phyloP scores from a whole-genome alignment of 1,140 invertebrate genomes.

The Hylyphantes graminicola region DNA sequence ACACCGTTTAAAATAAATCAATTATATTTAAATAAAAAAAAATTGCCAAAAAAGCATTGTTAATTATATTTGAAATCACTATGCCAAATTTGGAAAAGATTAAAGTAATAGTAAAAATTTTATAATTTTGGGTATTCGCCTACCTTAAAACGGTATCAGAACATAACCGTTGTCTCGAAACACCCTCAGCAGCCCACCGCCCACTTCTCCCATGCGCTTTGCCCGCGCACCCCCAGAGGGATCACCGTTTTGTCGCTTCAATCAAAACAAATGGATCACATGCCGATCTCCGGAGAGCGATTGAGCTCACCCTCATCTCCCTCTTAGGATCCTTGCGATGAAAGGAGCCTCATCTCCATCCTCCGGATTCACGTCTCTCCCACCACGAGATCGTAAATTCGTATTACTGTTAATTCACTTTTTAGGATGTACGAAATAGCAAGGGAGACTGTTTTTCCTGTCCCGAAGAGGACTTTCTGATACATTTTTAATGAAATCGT shows the following conservation, averaged over 20 bases:
- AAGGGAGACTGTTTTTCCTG: not conserved
- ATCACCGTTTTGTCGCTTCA: slow-evolving; percentile 57
- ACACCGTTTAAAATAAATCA: too few relatives aligned
- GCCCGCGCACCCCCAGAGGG: slow-evolving; percentile 26
- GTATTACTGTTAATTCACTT: slow-evolving; percentile 19
- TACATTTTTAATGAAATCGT: too few relatives aligned
- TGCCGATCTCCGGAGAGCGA: slow-evolving; percentile 9
- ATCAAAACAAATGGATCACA: slow-evolving; percentile 58
- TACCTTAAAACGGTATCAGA: too few relatives aligned
- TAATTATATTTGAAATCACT: too few relatives aligned
- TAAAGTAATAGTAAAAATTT: too few relatives aligned
- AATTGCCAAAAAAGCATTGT: too few relatives aligned
- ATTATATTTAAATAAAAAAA: too few relatives aligned
- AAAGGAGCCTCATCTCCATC: not conserved
- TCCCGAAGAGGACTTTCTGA: too few relatives aligned
- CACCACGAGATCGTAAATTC: slow-evolving; percentile 26
- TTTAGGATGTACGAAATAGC: slow-evolving; percentile 23
- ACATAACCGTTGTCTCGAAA: too few relatives aligned
- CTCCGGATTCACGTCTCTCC: not conserved
- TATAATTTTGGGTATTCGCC: too few relatives aligned
- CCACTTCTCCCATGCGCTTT: not conserved
- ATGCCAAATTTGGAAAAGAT: too few relatives aligned
- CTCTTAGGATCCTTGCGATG: not conserved
- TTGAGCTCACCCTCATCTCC: slow-evolving; percentile 1
- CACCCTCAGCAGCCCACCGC: too few relatives aligned